Base-by-base conservation (phyloP, 2,797 vertebrate species). In the Urosaurus nigricauda region DNA sequence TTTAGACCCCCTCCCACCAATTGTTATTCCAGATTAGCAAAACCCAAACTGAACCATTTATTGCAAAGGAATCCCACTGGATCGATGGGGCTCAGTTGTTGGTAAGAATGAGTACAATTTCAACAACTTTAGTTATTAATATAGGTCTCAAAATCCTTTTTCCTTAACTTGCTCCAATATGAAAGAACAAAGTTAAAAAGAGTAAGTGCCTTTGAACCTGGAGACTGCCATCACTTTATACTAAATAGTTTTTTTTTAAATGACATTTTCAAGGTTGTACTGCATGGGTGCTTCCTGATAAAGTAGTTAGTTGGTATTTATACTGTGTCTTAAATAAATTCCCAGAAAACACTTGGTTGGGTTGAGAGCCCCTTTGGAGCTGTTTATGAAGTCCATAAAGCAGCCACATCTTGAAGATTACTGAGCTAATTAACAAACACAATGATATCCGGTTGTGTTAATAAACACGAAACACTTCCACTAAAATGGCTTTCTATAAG, bases 191-290 rank as follows among this genome's bases (percentile, higher is more conserved):
- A 88, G 81, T 47, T 87, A 32, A 35, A 60, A 86, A 90, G 63
- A 78, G 60, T 51, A 43, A n/a, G 91, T 92, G 95, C 35, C 96
- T 97, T 94, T 96, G 95, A 97, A 95, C 93, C 94, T 94, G 93
- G 96, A 96, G 95, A 95, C 90, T 87, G 94, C 94, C 95, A 96
- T 91, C 95, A 95, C 94, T 96, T 97, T 92, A 95, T 97, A 26
- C 35, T 43, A 40, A 37, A 97, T 94, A 95, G 96, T 95, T 97
- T 51, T 96, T 96, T 95, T 96, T 95, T n/a, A n/a, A 94, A 97
- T 96, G 95, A 95, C 91, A 92, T 96, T 89, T 93, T 95, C 96
- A 95, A 93, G 94, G 82, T 83, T 92, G 47, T 88, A 85, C 74
- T 83, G 74, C 87, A 90, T 84, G 90, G 93, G 85, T 84, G 86